Evolutionary conservation across 2,888 invertebrate species (phyloP).

Genomic region (Ecliptopera silaceata): DNA sequence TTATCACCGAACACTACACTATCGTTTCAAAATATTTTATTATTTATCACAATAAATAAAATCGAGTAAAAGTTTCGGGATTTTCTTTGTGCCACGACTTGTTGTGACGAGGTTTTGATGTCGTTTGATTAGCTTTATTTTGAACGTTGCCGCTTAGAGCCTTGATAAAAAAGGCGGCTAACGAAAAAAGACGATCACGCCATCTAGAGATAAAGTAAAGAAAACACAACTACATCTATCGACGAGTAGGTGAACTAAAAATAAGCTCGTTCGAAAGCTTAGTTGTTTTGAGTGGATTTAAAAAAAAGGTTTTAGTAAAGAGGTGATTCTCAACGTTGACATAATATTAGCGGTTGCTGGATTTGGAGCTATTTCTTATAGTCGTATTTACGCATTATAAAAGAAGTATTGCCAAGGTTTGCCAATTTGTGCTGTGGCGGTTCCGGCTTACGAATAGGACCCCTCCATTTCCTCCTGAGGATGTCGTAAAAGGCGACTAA

Average conservation of each 20-base stretch:
- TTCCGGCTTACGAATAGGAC: no score
- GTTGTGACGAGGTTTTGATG: constrained; percentile 71
- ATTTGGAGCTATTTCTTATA: no score
- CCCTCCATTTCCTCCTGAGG: no score
- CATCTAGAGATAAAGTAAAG: constrained; percentile 42
- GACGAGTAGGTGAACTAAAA: constrained; percentile 44
- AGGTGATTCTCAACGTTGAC: no score
- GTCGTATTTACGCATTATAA: no score
- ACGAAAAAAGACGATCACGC: constrained; percentile 40
- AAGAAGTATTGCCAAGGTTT: no score
- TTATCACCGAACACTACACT: constrained; percentile 27
- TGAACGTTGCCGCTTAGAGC: constrained; percentile 69
- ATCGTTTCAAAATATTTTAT: constrained; percentile 1
- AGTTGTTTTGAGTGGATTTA: no score
- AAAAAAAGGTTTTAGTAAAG: no score
- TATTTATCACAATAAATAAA: constrained; percentile 11
- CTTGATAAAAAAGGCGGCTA: constrained; percentile 45
- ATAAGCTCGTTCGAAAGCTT: background rate
- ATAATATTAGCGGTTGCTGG: no score
- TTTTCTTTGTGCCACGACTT: constrained; percentile 47
- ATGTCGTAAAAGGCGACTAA: no score
- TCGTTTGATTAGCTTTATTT: constrained; percentile 70
- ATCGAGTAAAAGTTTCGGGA: constrained; percentile 30
- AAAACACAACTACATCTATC: constrained; percentile 50
- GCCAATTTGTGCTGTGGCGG: no score